These are phyloP conservation scores for Lithophane leautieri DNA, from an alignment of 2,888 invertebrate species.

Conservation along the genomic window DNA sequence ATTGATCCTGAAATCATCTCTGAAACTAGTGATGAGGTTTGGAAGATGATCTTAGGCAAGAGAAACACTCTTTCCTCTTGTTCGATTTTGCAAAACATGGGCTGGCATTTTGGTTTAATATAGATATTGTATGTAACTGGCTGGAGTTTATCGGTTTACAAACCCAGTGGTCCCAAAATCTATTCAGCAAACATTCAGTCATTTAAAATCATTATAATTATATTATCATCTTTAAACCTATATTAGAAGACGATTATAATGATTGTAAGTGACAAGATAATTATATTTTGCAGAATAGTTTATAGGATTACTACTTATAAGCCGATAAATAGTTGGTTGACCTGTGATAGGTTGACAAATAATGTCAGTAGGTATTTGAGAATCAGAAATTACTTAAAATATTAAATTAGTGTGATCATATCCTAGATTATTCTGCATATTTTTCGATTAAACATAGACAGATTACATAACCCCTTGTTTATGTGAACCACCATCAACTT, in stretches of 20 bases:
- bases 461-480: neutral
- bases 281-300: neutral
- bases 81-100: neutral
- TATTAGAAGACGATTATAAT: neutral
- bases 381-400: neutral
- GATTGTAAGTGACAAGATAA: neutral
- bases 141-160: too few relatives aligned
- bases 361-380: too few relatives aligned
- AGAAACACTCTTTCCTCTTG: too few relatives aligned
- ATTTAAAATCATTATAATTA: too few relatives aligned
- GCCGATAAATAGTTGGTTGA: too few relatives aligned
- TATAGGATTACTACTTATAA: neutral
- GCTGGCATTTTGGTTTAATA: neutral
- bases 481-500: neutral
- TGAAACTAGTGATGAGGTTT: neutral
- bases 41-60: neutral
- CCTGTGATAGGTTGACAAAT: neutral
- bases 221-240: too few relatives aligned
- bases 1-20: conserved; percentile 27
- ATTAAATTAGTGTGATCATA: neutral
- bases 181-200: too few relatives aligned
- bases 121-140: too few relatives aligned
- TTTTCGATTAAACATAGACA: neutral
- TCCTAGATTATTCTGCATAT: neutral
- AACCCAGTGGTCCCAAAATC: too few relatives aligned